Evolutionary conservation across 2,797 vertebrate genomes (phyloP).

Genomic region (Caiman crocodilus): DNA sequence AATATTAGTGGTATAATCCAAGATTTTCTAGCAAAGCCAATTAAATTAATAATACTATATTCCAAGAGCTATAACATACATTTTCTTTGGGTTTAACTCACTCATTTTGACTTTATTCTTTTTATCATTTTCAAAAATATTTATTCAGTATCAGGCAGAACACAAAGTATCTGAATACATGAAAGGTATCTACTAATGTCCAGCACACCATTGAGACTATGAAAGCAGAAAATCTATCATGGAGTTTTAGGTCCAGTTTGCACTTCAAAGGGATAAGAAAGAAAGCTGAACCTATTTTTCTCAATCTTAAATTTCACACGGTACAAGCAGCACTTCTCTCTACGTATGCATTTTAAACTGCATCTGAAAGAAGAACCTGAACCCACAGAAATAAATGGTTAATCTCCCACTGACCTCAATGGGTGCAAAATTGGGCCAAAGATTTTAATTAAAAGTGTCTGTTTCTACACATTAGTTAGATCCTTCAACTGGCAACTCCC

Average conservation of each 20-base stretch:
- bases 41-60: conserved; percentile 37
- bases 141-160: conserved; percentile 57
- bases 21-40: neutral
- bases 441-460: neutral
- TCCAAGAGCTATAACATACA: conserved; percentile 23
- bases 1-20: neutral
- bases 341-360: neutral
- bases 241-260: conserved; percentile 37
- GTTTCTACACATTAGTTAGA: neutral
- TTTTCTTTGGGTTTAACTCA: conserved; percentile 53
- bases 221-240: conserved; percentile 43
- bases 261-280: conserved; percentile 48
- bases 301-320: conserved; percentile 45
- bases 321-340: conserved; percentile 33
- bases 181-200: conserved; percentile 53
- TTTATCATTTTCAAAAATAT: conserved; percentile 69
- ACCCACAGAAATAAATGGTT: neutral
- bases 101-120: conserved; percentile 54
- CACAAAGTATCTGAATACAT: conserved; percentile 37
- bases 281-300: conserved; percentile 35
- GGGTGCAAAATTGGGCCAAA: neutral
- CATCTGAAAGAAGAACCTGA: neutral
- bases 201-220: conserved; percentile 51
- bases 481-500: neutral
- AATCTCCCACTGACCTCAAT: neutral